Conservation (phyloP, 2,888 invertebrate genomes). For the Leucophenga maculata region DNA sequence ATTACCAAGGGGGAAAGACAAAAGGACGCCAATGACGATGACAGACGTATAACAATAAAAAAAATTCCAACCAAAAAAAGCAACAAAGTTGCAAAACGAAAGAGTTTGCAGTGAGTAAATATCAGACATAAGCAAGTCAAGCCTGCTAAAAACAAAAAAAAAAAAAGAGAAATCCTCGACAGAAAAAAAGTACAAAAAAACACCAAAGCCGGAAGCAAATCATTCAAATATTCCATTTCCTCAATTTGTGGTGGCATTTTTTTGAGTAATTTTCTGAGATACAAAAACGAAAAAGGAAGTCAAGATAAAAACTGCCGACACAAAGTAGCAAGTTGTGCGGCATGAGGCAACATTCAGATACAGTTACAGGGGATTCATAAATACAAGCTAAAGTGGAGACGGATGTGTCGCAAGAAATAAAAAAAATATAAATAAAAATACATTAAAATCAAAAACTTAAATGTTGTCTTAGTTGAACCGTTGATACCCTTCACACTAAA, state of each 20-base stretch:
- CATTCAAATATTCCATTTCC: constrained; percentile 60
- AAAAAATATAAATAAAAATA: constrained; percentile 4
- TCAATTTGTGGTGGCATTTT: constrained; percentile 46
- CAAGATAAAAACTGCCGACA: constrained; percentile 27
- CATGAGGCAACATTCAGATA: background rate
- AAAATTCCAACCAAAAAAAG: too few relatives aligned
- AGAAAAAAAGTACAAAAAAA: background rate
- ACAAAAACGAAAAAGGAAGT: constrained; percentile 2
- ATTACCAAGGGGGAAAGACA: too few relatives aligned
- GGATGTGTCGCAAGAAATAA: background rate
- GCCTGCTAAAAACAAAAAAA: background rate
- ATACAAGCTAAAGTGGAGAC: background rate
- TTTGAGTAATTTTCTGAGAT: constrained; percentile 18
- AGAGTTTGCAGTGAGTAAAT: background rate
- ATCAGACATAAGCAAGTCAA: too few relatives aligned
- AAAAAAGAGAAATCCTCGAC: background rate
- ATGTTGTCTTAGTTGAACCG: too few relatives aligned
- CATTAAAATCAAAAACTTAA: background rate
- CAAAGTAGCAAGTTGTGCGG: constrained; percentile 32
- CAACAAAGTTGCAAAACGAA: background rate
- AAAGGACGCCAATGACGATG: too few relatives aligned
- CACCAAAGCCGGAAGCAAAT: constrained; percentile 53
- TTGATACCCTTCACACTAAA: too few relatives aligned
- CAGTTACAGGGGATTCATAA: background rate
- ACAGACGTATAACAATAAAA: too few relatives aligned